Evolutionary conservation across 2,113 vertebrate species (phyloP).

Genomic region (Pachyramphus minor): DNA sequence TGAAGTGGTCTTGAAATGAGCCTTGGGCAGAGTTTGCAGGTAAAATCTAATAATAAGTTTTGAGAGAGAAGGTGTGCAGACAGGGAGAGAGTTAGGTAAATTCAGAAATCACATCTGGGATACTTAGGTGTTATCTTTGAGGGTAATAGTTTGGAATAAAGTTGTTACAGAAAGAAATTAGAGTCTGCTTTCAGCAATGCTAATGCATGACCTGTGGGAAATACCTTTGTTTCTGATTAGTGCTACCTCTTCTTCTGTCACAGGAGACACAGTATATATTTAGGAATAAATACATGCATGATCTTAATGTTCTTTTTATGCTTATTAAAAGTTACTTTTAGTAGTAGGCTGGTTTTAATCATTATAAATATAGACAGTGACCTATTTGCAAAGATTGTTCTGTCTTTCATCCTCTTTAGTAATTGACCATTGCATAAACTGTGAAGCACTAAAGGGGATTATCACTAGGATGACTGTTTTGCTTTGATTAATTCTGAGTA

Average conservation of each 20-base stretch:
- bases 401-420: constrained; percentile 73
- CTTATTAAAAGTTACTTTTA: constrained; percentile 41
- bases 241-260: not conserved
- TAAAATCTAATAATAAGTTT: not conserved
- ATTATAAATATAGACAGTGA: constrained; percentile 64
- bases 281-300: not conserved
- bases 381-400: constrained; percentile 69
- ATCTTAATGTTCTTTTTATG: constrained; percentile 4
- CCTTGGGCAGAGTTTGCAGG: not conserved
- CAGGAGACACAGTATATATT: not conserved
- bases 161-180: not conserved
- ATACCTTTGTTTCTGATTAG: not conserved
- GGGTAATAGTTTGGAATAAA: not conserved
- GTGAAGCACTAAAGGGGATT: constrained; percentile 66
- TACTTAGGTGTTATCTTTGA: not conserved
- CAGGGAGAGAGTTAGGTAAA: not conserved
- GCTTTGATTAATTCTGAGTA: constrained; percentile 51
- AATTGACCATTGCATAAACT: constrained; percentile 73
- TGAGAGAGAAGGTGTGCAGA: not conserved
- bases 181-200: not conserved
- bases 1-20: not conserved
- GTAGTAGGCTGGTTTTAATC: constrained; percentile 41
- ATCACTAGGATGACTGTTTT: constrained; percentile 54
- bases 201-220: not conserved
- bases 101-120: not conserved